These are phyloP conservation scores for Neolamprologus modestus DNA, from an alignment of 2,113 vertebrate species.

Conservation along the genomic window DNA sequence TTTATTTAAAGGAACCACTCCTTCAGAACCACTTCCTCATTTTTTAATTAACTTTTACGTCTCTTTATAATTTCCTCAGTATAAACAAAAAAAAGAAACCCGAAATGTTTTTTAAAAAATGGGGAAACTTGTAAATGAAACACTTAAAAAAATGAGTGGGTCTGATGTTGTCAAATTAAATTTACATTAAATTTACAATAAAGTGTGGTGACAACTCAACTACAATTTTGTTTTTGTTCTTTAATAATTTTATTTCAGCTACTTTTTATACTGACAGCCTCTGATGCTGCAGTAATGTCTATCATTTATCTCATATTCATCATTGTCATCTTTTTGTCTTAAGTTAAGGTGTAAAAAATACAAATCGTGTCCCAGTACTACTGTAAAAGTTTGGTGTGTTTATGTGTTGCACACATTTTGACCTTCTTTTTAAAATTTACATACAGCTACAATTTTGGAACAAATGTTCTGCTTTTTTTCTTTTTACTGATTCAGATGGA, in stretches of 20 bases:
- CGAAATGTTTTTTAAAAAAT: fast-evolving
- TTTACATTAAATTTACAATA: fast-evolving
- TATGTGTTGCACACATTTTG: not conserved
- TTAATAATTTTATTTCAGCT: not conserved
- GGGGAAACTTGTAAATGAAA: fast-evolving
- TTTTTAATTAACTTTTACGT: fast-evolving
- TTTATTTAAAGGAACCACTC: not conserved
- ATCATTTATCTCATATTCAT: not conserved
- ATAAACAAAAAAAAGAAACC: not conserved
- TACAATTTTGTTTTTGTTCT: not conserved
- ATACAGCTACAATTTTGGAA: not conserved
- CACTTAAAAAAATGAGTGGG: not conserved
- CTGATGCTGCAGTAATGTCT: not conserved
- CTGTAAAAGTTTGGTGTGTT: not conserved
- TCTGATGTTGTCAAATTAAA: not conserved
- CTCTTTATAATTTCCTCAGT: not conserved
- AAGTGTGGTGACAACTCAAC: not conserved
- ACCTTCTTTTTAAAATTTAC: not conserved
- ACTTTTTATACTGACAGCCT: not conserved
- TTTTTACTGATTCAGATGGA: not conserved
- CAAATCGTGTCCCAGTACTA: fast-evolving
- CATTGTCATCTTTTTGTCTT: not conserved
- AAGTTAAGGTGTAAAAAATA: not conserved
- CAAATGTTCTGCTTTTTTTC: not conserved
- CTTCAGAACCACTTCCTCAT: not conserved